Base-by-base conservation (phyloP, 1,140 invertebrate genomes). In the Hypothenemus hampei region DNA sequence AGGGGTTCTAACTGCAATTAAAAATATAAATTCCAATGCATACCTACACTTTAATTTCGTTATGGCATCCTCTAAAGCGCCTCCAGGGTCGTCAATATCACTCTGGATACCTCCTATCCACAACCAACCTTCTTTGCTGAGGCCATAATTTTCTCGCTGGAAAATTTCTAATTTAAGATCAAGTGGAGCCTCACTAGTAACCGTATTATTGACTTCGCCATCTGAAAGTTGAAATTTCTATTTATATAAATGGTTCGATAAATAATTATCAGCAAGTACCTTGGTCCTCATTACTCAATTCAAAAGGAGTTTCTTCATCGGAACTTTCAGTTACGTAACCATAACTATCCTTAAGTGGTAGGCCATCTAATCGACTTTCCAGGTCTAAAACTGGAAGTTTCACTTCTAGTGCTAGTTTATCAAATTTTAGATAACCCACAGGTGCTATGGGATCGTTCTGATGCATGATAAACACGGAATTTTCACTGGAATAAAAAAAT, bases 371-470 rank as follows among this genome's bases (percentile, higher is more conserved):
- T 57, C 78, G 72, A 49, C 75, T 72, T 52, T 71, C 65, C 51
- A 81, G 59, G 54, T 65, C 60, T 45, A 68, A 47, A 15, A 52
- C 52, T 11, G 67, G 67, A 6, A 78, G 68, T 76, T 89, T 87
- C 49, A 82, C 72, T 73, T 86, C 82, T 56, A 92, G 73, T 60
- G 84, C 84, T 31, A 95, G 72, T 70, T 87, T 88, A 57, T 82
- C 84, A 53, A 97, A 83, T 73, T 89, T 93, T 21, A 98, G 76
- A 72, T 94, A 97, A 41, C 90, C 92, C 44, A 95, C 93, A 33
- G 91, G 90, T 31, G 91, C 91, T 70, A 97, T 86, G 1, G 90
- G 84, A 79, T 96, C 90, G 66, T 91, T 83, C 36, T 91, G 89
- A 71, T 93, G 89, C 50, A 93, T 82, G 24, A 97, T 81, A 64